Base-by-base conservation (phyloP, 2,113 vertebrate genomes). In the Scophthalmus maximus region DNA sequence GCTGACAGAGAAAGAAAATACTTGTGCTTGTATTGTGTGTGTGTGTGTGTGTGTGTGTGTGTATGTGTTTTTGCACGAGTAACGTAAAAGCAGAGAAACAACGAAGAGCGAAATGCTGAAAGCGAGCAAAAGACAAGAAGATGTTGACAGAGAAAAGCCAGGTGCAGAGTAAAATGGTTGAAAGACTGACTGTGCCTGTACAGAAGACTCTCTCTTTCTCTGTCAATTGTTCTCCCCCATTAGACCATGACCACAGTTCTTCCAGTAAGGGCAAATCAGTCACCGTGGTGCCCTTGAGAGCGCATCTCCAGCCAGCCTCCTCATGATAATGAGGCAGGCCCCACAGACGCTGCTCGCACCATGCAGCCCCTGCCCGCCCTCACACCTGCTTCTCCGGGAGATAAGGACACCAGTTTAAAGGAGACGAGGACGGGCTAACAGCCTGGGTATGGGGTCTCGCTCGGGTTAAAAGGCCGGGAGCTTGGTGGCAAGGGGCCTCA, bases 211-310 rank as follows among this genome's bases (percentile, higher is more conserved):
- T 46, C 55, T 70, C n/a, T 57, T 46, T 58, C 51, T 68, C 38
- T 25, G 50, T 46, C 75, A 70, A 58, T n/a, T 60, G 4, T 52
- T 69, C 32, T 60, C 81, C 57, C 59, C 53, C 79, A 73, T 71
- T 77, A 56, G 85, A 86, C 79, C 83, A 25, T 83, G 79, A 85
- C 82, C 71, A 23, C 53, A 29, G 62, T 69, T 69, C 46, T 22
- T 68, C 55, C 76, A 56, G 78, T 56, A 72, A 51, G 69, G 73
- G 36, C n/a, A 20, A 65, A 55, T 62, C 81, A 62, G 79, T 69
- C 83, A 82, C 76, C 22, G 67, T 22, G 63, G 27, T 79, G 88
- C 85, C 91, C 91, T 92, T 92, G 90, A 87, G 78, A 89, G 82
- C 10, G 22, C 52, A 36, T 81, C 84, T 79, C 73, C 68, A 65